Base-by-base conservation (phyloP, 2,888 invertebrate genomes). In the Carcina quercana region DNA sequence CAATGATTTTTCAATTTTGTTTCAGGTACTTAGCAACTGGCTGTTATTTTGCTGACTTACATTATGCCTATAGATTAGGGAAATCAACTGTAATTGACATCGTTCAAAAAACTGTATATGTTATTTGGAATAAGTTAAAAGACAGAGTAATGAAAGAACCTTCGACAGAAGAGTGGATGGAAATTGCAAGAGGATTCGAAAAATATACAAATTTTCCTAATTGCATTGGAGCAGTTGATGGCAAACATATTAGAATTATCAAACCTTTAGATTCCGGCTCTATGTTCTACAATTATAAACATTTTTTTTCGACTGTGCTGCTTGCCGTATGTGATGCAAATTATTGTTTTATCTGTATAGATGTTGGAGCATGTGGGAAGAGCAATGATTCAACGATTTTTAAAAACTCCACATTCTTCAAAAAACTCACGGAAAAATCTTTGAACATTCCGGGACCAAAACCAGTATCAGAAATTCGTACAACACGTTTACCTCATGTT, bases 21-120 rank as follows among this genome's bases (percentile, higher is more conserved):
- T 35, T 38, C 38, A 38, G 38, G 32, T 38, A 32, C 26, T 17
- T 38, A 15, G 38, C 34, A 35, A 35, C 25, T 10, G 38, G 34
- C 7, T 26, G 26, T 10, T 15, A 3, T 1, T 12, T 26, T 30
- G 34, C 37, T 33, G 32, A 37, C 8, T 17, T 37, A 15, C 33
- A 36, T 32, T 36, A 21, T 26, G 26, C 20, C 30, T 25, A 36
- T 14, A 28, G 32, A 15, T 10, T 32, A 14, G 35, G 35, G 28
- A 20, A 29, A 26, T 33, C 33, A 27, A 34, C 37, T 12, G 34
- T 30, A 17, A 33, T 33, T 27, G 30, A 33, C 20, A 38, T 38
- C 10, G 37, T 38, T 13, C 29, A 30, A 26, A 10, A 26, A 8
- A 15, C 15, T 4, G 13, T 14, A n/a, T 6, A 5, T 8, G 26